Evolutionary conservation across 2,113 vertebrate species (phyloP), one percentile per base, ranked within the genome.

Genomic region (Halichoeres trimaculatus): DNA sequence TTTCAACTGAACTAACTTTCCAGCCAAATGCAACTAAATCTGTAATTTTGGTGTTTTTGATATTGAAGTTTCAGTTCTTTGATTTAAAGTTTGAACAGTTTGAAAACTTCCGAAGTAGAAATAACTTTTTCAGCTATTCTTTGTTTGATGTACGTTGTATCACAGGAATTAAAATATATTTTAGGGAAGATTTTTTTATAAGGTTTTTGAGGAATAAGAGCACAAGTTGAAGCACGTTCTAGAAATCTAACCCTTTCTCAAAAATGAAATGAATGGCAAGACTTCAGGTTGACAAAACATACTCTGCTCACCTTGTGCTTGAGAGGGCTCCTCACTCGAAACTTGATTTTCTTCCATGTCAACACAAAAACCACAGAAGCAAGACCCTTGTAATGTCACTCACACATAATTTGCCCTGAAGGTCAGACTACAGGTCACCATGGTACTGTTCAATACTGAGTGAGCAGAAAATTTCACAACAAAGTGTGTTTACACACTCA

Each of bases 341-440:
- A 26, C 80, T 51, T 80, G 76, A 54, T 79, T 52, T 73, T 83
- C 85, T 43, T 91, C 91, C 90, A 91, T 92, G 80, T 85, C 79
- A 67, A 35, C 53, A 34, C 41, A 59, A 43, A 50, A 10, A 24
- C 34, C 58, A 41, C 67, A 40, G 30, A 56, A 45, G 43, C 22
- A 17, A 56, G 40, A 63, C 55, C 16, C 76, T 84, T 82, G 10
- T 30, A 48, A 41, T 26, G 59, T 60, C 19, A 22, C 45, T 35
- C 34, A 34, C 22, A 59, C 70, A 78, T 89, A 41, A 65, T 66
- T 55, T 70, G 40, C 50, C 40, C 59, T 41, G 14, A 17, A 14
- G 58, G 52, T 62, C 59, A 36, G 30, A 40, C 60, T 34, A 16
- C 30, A 61, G 13, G 4, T 59, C 38, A 74, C 62, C 62, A 17